Base-by-base conservation (phyloP, 92 coral and sea anemone genomes). In the Paramuricea clavata region DNA sequence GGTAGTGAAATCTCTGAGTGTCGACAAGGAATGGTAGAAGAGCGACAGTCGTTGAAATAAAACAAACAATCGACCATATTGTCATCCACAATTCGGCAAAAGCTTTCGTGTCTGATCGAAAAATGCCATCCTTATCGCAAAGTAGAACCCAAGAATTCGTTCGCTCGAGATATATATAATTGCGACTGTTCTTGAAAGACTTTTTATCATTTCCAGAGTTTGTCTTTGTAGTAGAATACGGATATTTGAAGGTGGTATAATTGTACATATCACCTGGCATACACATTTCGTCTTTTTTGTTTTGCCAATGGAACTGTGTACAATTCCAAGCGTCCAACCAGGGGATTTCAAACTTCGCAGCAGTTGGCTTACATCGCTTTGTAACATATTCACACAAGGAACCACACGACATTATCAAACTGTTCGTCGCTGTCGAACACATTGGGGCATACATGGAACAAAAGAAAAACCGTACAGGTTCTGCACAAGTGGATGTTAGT, bases 401-500 rank as follows among this genome's bases (percentile, higher is more conserved):
- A 16, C 99, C 94, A 83, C 99, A 97, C 4, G 99, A 90, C 26
- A 93, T 91, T 59, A 97, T 94, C 42, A 77, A 34, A 28, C 92
- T 86, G 34, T 92, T 92, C 9, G 95, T 85, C 80, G 91, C 90
- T 1, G 93, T 90, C 0, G 95, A 91, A 49, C 99, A 97, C 95
- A 97, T 87, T 12, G 99, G 99, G 42, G 94, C 95, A 74, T 94
- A 94, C 56, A 95, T 93, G 35, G 99, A 97, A 59, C 99, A 97
- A 36, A 97, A 87, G 81, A 97, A 97, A 86, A 97, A 94, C 64
- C 86, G 86, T 88, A 94, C 64, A 52, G 95, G 98, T 15, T 90
- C 85, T 5, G 98, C 98, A 49, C 99, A 97, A 49, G 90, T 90
- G 83, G 80, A 86, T 9, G 75, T 76, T 42, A 97, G 92, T 69